Conservation (phyloP, 2,797 vertebrate species). For the Anabacerthia variegaticeps region DNA sequence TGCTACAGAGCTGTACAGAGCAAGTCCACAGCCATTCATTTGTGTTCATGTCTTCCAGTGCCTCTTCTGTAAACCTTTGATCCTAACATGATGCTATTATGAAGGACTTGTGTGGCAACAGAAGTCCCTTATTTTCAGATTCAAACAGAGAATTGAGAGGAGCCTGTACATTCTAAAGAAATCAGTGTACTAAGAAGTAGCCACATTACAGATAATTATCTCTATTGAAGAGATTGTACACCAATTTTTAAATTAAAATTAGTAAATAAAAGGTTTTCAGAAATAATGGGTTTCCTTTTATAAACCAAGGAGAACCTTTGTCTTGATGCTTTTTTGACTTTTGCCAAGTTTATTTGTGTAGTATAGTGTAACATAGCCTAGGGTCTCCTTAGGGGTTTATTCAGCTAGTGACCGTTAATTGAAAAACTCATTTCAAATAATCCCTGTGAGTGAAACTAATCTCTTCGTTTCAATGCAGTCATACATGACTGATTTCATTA, state of each 20-base stretch:
- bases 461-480: not conserved
- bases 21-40: not conserved
- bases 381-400: conserved; percentile 35
- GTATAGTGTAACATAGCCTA: not conserved
- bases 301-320: conserved; percentile 18
- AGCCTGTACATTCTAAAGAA: not conserved
- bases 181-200: not conserved
- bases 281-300: conserved; percentile 1
- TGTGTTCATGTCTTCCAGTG: not conserved
- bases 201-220: conserved; percentile 4
- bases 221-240: not conserved
- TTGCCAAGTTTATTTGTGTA: conserved; percentile 42
- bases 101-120: not conserved
- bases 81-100: not conserved
- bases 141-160: not conserved
- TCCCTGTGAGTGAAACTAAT: conserved; percentile 44
- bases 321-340: conserved; percentile 12
- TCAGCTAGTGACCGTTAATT: conserved; percentile 62
- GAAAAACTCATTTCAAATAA: conserved; percentile 49
- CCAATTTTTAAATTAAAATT: conserved; percentile 36
- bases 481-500: not conserved
- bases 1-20: not conserved
- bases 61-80: not conserved
- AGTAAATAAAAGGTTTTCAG: conserved; percentile 46
- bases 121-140: not conserved